A percentile compares a stretch with the other conserved stretches of the same genome.
Conservation (phyloP, 2,113 vertebrate species). For the Rostratula benghalensis region DNA sequence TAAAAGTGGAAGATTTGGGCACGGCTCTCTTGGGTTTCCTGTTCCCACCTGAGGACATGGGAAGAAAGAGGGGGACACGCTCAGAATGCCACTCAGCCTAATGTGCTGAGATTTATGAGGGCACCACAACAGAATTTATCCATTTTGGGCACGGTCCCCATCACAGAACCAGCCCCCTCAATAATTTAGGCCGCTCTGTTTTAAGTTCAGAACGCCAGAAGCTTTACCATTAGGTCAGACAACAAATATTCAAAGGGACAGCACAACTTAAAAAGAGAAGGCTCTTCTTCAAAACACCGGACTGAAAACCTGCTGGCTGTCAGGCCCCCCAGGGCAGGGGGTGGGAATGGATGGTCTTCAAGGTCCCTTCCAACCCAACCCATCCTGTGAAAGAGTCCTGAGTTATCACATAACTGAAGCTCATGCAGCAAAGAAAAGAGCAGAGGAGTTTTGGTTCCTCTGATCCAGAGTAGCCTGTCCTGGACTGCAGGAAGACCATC, state of each 20-base stretch:
- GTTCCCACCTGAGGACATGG: not conserved
- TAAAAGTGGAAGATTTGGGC: not conserved
- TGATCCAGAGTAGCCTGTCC: not conserved
- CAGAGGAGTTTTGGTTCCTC: not conserved
- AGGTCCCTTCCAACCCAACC: not conserved
- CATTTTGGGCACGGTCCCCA: not conserved
- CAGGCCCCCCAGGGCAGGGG: too few species aligned
- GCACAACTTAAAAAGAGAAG: not conserved
- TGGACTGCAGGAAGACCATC: not conserved
- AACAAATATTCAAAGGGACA: not conserved
- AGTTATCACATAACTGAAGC: not conserved
- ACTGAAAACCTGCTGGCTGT: not conserved
- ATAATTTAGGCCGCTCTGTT: conserved; percentile 39
- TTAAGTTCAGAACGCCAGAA: not conserved
- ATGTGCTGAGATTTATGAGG: conserved; percentile 56
- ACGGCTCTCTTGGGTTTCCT: not conserved
- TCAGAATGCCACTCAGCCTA: not conserved
- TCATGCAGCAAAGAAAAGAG: not conserved
- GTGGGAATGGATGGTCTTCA: not conserved
- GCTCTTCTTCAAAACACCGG: not conserved
- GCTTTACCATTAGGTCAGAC: not conserved
- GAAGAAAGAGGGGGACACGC: not conserved
- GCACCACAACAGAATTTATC: not conserved
- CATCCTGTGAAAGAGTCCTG: not conserved
- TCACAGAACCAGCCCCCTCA: conserved; percentile 21